Base-by-base conservation (phyloP, 1,140 invertebrate genomes). In the Tetramorium parvispinum region DNA sequence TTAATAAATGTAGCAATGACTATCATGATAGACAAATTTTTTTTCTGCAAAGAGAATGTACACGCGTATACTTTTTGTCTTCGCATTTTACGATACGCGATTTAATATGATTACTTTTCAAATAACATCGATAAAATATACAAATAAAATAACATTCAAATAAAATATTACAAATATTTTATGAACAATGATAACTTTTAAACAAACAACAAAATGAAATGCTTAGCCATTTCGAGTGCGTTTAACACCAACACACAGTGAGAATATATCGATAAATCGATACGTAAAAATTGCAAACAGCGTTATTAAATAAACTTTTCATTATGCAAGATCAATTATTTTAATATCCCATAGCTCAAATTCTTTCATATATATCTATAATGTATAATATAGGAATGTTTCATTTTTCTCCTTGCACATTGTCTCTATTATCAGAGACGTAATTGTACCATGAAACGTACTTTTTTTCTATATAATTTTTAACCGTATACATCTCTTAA, bases 401-500 rank as follows among this genome's bases (percentile, higher is more conserved):
- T 55, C 70, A 57, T 57, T 75, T 75, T 55, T 71, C 40, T 59
- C 13, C 71, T 75, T 75, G 71, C 32, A 43, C n/a, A 24, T 43
- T n/a, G 7, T 46, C 53, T 16, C 37, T 46, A 21, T 63, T 46
- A 32, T 21, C 24, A 51, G 18, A 73, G 18, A 53, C 61, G 11
- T 40, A 49, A 40, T 70, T 37, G 46, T 87, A 89, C 78, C 55
- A n/a, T 46, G 76, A 87, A 51, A 71, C 21, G 24, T 18, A 71
- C 8, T n/a, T 57, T 66, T 87, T 63, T 51, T 86, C 63, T 43
- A 79, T 75, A 73, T 61, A 86, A 85, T 86, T 77, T 76, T 70
- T 86, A 92, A 89, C 88, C 79, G 43, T 86, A 59, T 91, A 87
- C 85, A 78, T 65, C 70, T 85, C 55, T 87, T 86, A 91, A 85